These are phyloP conservation scores for Neotragus pygmaeus DNA, from an alignment of 2,113 vertebrate genomes.

Conservation along the genomic window DNA sequence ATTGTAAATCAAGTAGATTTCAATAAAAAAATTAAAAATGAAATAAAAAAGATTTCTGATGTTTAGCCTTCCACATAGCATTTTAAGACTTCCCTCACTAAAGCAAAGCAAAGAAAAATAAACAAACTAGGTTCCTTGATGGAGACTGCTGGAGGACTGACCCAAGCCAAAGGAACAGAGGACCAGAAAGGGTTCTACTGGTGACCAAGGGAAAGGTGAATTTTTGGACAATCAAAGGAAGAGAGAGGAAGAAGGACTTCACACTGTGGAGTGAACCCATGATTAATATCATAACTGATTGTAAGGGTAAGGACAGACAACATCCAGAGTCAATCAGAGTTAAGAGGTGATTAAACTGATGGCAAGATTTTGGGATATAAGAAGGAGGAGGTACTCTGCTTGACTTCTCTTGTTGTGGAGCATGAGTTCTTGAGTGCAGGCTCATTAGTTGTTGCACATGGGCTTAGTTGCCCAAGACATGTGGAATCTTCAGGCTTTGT, in stretches of 20 bases:
- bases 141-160: neutral
- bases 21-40: neutral
- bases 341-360: neutral
- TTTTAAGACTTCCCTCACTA: neutral
- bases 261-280: neutral
- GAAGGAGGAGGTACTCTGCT: neutral
- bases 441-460: neutral
- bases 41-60: neutral
- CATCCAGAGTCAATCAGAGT: neutral
- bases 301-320: neutral
- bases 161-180: neutral
- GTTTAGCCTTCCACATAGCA: neutral
- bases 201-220: neutral
- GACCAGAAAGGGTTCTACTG: neutral
- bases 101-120: neutral
- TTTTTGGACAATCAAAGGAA: neutral
- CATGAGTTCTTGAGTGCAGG: neutral
- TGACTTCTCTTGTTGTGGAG: neutral
- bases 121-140: neutral
- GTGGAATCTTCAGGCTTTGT: neutral
- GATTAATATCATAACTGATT: neutral
- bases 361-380: neutral
- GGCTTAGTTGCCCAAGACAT: neutral
- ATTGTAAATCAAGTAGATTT: neutral
- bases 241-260: neutral